These are phyloP conservation scores for Eupeodes latifasciatus DNA, from an alignment of 2,888 invertebrate genomes.

Conservation along the genomic window DNA sequence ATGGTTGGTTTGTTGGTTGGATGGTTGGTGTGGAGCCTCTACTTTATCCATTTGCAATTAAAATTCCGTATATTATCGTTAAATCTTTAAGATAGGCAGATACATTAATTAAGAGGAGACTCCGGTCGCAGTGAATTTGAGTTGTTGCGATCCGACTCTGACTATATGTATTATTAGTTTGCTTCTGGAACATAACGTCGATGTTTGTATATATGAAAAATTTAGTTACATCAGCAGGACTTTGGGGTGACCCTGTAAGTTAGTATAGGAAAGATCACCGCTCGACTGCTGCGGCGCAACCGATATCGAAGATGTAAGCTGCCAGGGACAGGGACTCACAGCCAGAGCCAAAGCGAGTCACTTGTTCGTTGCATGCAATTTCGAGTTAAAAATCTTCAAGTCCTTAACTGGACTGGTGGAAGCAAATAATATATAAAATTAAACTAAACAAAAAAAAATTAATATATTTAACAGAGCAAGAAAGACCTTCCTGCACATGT, in stretches of 20 bases:
- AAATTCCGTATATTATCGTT: constrained; percentile 76
- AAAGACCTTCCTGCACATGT: constrained; percentile 34
- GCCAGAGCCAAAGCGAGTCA: constrained; percentile 26
- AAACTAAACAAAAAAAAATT: not conserved
- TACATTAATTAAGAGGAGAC: constrained; percentile 74
- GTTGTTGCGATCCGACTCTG: not conserved
- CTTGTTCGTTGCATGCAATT: constrained; percentile 69
- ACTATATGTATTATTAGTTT: constrained; percentile 52
- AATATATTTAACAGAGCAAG: not conserved
- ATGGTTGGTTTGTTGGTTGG: not conserved
- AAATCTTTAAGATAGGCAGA: constrained; percentile 75
- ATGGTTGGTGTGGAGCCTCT: constrained; percentile 38
- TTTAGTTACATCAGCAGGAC: constrained; percentile 8
- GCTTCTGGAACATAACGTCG: constrained; percentile 52
- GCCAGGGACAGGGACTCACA: not conserved
- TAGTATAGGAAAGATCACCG: not conserved
- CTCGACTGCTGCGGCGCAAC: not conserved
- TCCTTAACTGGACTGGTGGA: constrained; percentile 28
- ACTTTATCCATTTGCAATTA: constrained; percentile 75
- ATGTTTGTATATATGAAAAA: constrained; percentile 11
- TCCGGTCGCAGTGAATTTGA: constrained; percentile 22
- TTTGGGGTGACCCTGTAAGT: constrained; percentile 56
- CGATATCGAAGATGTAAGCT: constrained; percentile 16
- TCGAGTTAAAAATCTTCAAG: constrained; percentile 50
- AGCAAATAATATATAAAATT: not conserved